These are phyloP conservation scores for Saturnia pavonia DNA, from an alignment of 2,888 invertebrate genomes.

Conservation along the genomic window DNA sequence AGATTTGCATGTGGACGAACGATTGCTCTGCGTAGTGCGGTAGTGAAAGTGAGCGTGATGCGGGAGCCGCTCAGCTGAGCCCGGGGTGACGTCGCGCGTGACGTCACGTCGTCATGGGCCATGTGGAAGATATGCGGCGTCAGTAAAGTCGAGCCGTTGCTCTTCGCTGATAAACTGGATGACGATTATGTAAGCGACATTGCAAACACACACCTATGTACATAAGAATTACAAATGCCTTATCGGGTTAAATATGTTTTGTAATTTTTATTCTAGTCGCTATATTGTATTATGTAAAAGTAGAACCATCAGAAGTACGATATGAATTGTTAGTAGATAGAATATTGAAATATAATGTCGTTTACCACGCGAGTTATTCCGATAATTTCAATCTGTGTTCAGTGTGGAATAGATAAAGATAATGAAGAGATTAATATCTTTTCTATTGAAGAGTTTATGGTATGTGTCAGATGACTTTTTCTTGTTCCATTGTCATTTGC, in stretches of 20 bases:
- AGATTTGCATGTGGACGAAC: conserved; percentile 54
- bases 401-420: conserved; percentile 8
- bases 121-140: conserved; percentile 80
- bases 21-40: conserved; percentile 31
- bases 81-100: conserved; percentile 57
- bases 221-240: conserved; percentile 11
- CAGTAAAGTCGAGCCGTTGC: conserved; percentile 73
- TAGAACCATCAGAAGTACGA: not conserved
- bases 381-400: conserved; percentile 12
- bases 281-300: not conserved
- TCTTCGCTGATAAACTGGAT: conserved; percentile 59
- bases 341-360: not conserved
- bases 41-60: conserved; percentile 73
- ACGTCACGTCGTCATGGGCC: conserved; percentile 71
- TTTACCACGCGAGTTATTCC: not conserved
- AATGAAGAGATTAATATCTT: not conserved
- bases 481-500: not conserved
- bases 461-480: not conserved
- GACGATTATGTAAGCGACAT: conserved; percentile 73
- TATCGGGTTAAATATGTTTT: conserved; percentile 14
- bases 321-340: conserved; percentile 1
- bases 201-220: conserved; percentile 29
- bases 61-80: conserved; percentile 64
- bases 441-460: not conserved
- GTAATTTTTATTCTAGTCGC: conserved; percentile 10